Evolutionary conservation across 2,113 vertebrate genomes (phyloP), one percentile per base, ranked within the genome.

Genomic region (Cyanocitta stelleri): DNA sequence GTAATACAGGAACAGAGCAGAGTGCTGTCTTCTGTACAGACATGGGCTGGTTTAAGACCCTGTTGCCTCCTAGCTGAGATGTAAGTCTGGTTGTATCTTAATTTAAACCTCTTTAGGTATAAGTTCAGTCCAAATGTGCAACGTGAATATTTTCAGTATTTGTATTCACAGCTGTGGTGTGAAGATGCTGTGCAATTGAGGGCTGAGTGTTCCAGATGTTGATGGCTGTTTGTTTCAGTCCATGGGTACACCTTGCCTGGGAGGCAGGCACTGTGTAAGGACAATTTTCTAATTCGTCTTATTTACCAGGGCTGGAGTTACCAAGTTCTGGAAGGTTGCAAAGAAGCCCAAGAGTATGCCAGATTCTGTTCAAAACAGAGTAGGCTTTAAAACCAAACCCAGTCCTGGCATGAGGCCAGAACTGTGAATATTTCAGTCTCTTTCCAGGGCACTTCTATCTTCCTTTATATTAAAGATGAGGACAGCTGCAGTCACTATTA

Each of bases 401-500:
- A 68, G 20, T n/a, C 24, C 35, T 68, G 48, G 9, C 44, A 11
- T 10, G 26, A 89, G 30, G 44, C 51, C 68, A 69, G 41, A 79
- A 35, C 58, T 88, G 21, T 66, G 63, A 81, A 82, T n/a, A 76
- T 46, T 51, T 83, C 26, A n/a, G 12, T 74, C n/a, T 66, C 49
- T 94, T 89, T 87, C 46, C 33, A 82, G 37, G 52, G 59, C 11
- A 44, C 8, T 77, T 85, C 27, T 66, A 1, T 84, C 75, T 77
- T 94, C 46, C 44, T 21, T 85, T 78, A n/a, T 62, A 27, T 85
- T 83, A 61, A 90, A 86, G 30, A 90, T 55, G 72, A 81, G 44
- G 76, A 61, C 87, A 95, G 72, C 89, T 94, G 76, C 59, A 86
- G n/a, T 77, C 24, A 26, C 52, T 77, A 3, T 58, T 83, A 79